These are phyloP conservation scores for Allacma fusca DNA, from an alignment of 2,888 invertebrate species.

Conservation along the genomic window DNA sequence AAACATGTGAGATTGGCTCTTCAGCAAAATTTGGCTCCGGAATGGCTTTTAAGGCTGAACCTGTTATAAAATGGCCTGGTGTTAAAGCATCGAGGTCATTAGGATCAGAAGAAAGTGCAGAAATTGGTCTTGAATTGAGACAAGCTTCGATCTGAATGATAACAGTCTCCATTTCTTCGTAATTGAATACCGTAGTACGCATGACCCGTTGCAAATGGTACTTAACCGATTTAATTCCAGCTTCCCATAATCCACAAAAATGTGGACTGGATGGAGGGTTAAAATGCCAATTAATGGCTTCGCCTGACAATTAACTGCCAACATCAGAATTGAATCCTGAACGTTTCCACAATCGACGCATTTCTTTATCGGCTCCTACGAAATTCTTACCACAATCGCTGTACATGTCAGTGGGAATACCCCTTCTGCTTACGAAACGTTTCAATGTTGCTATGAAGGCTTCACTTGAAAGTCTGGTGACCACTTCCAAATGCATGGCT, in stretches of 20 bases:
- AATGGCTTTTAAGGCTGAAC: slow-evolving; percentile 51
- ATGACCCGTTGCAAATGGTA: slow-evolving; percentile 40
- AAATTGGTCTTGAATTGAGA: slow-evolving; percentile 61
- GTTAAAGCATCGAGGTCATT: slow-evolving; percentile 58
- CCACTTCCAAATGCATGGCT: slow-evolving; percentile 16
- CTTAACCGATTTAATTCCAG: slow-evolving; percentile 37
- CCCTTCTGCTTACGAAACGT: neutral
- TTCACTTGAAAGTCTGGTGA: neutral
- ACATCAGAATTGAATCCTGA: neutral
- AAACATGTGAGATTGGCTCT: slow-evolving; percentile 47
- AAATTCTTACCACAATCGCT: neutral
- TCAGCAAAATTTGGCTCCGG: slow-evolving; percentile 59
- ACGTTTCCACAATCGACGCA: neutral
- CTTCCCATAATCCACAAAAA: slow-evolving; percentile 28
- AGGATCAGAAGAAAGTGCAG: slow-evolving; percentile 57
- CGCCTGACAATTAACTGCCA: too few relatives aligned
- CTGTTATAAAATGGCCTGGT: slow-evolving; percentile 62
- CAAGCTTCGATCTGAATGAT: slow-evolving; percentile 60
- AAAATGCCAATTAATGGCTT: too few relatives aligned
- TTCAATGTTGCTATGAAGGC: neutral
- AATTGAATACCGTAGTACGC: neutral
- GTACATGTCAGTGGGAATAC: neutral
- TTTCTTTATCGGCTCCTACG: neutral
- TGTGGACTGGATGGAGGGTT: slow-evolving; percentile 51
- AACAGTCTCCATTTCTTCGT: slow-evolving; percentile 23